These are phyloP conservation scores for Azemiops feae DNA, from an alignment of 2,113 vertebrate species.

Conservation along the genomic window DNA sequence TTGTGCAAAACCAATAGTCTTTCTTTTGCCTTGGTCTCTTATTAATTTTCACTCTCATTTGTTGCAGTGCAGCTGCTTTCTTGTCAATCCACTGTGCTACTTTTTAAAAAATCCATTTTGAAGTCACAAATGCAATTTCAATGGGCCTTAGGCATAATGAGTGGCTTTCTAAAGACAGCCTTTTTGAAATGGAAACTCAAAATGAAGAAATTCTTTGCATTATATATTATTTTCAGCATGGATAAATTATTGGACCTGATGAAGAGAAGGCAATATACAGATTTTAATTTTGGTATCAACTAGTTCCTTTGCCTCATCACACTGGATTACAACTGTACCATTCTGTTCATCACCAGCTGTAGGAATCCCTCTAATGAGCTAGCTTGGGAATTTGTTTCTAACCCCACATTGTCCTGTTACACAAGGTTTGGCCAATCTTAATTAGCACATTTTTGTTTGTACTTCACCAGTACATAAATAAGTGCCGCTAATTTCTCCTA, in stretches of 20 bases:
- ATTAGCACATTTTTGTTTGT: neutral
- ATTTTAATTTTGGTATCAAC: neutral
- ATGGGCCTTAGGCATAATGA: constrained; percentile 58
- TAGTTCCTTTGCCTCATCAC: neutral
- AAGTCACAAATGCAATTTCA: constrained; percentile 70
- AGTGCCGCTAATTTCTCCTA: neutral
- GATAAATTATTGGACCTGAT: neutral
- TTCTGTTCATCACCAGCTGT: neutral
- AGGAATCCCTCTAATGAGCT: neutral
- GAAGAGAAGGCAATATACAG: neutral
- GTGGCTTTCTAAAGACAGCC: constrained; percentile 42
- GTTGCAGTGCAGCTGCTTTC: constrained; percentile 60
- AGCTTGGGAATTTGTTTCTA: neutral
- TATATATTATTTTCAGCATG: neutral
- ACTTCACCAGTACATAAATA: neutral
- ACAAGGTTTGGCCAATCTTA: neutral
- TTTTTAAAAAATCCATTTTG: constrained; percentile 63
- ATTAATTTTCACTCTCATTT: constrained; percentile 69
- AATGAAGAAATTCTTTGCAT: constrained; percentile 58
- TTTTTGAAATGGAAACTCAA: constrained; percentile 42
- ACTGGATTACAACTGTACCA: neutral
- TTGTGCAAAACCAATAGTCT: constrained; percentile 65
- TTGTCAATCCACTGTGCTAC: constrained; percentile 59
- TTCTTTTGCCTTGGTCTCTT: constrained; percentile 65
- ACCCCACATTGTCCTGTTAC: neutral